Evolutionary conservation across 2,888 invertebrate genomes (phyloP).

Genomic region (Bellardia bayeri): DNA sequence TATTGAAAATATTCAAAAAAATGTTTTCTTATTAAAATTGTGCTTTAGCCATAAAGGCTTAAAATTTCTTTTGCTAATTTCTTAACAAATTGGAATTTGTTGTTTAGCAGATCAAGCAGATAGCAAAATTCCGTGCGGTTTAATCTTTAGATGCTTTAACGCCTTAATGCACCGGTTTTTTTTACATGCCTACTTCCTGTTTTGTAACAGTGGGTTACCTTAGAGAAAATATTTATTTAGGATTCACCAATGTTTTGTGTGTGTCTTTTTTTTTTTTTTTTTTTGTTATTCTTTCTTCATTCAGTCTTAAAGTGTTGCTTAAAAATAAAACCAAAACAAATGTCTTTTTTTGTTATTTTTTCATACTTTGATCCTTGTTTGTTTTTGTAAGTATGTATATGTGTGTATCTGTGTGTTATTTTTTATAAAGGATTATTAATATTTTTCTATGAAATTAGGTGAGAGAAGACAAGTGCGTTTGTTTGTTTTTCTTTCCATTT

Average conservation of each 20-base stretch:
- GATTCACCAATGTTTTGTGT: conserved; percentile 53
- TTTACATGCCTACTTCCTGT: conserved; percentile 70
- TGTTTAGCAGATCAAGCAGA: conserved; percentile 29
- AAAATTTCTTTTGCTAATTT: conserved; percentile 31
- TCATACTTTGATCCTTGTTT: conserved; percentile 74
- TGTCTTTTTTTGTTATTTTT: conserved; percentile 42
- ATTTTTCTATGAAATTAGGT: conserved; percentile 69
- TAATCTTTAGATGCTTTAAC: conserved; percentile 67
- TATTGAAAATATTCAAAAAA: conserved; percentile 1
- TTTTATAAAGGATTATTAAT: conserved; percentile 74
- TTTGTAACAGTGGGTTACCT: conserved; percentile 76
- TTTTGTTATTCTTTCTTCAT: background rate
- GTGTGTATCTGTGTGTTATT: conserved; percentile 13
- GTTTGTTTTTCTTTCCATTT: conserved; percentile 53
- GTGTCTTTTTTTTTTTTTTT: conserved; percentile 5
- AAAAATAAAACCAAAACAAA: conserved; percentile 48
- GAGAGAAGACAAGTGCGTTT: conserved; percentile 68
- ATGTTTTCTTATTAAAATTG: conserved; percentile 35
- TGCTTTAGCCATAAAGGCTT: conserved; percentile 29
- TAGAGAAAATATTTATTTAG: conserved; percentile 74
- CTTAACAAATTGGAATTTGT: conserved; percentile 11
- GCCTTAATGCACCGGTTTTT: conserved; percentile 72
- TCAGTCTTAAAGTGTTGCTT: conserved; percentile 40
- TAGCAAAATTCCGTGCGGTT: conserved; percentile 63
- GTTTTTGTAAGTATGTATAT: conserved; percentile 4